Percentiles rank a stretch among this genome's conserved stretches.
Evolutionary conservation across 2,797 vertebrate species (phyloP).

Genomic region (Aselliscus stoliczkanus): DNA sequence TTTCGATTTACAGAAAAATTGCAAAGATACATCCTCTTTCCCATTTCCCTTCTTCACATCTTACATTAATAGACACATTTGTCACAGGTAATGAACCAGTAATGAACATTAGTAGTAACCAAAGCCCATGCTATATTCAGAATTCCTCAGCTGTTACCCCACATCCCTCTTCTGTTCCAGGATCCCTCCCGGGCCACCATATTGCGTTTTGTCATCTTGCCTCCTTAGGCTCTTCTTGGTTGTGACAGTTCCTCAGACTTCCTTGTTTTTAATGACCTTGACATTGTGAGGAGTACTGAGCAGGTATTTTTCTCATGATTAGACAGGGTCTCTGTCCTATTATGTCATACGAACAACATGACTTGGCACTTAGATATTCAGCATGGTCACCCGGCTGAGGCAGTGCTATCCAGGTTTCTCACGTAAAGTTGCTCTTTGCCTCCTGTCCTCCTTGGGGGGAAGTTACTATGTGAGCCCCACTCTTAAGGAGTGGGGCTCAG

Average conservation of each 20-base stretch:
- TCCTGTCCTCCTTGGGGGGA: neutral
- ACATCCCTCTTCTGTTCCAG: neutral
- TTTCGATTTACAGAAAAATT: neutral
- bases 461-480: neutral
- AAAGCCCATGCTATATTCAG: neutral
- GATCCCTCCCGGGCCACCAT: neutral
- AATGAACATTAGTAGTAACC: neutral
- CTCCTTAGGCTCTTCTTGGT: neutral
- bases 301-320: neutral
- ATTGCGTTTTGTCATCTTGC: neutral
- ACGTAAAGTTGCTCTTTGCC: neutral
- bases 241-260: neutral
- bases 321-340: neutral
- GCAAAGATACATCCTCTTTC: too few relatives aligned
- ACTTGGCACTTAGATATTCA: neutral
- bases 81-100: neutral
- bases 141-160: neutral
- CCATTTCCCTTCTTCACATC: neutral
- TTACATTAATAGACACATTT: neutral
- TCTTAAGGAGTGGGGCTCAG: neutral
- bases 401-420: neutral
- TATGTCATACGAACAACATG: neutral
- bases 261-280: neutral
- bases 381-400: neutral
- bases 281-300: neutral